Base-by-base conservation (phyloP, 2,113 vertebrate genomes). In the Triplophysa rosa region DNA sequence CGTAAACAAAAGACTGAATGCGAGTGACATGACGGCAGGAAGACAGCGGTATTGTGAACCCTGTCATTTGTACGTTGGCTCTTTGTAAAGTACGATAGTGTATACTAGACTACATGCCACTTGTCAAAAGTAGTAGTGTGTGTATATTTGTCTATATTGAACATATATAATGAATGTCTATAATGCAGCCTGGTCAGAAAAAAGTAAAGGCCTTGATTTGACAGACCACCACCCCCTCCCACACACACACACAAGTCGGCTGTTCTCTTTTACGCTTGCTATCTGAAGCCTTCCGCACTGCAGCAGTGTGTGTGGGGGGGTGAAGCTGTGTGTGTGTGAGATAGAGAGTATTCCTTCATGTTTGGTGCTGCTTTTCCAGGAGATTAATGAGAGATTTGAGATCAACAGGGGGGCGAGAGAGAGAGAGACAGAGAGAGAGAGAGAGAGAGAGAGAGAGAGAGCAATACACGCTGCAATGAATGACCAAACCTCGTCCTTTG, bases 371-470 rank as follows among this genome's bases (percentile, higher is more conserved):
- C 47, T 45, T 64, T 70, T 72, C 33, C 23, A 26, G 23, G 69
- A 66, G 78, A 80, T 65, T 77, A 76, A 54, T 76, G 74, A 77
- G 61, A 77, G 62, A 77, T 77, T 77, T 65, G 74, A 77, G 74
- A 77, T 77, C 74, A 77, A 54, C 52, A 21, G 63, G 45, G 68
- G 70, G 33, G 12, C 24, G 42, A 65, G 54, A 10, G n/a, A 23
- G 24, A 29, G 69, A 29, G 42, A 23, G 24, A 37, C 56, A 12
- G 56, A n/a, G 52, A 68, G 17, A 47, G 17, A 77, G 42, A 47
- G 54, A 37, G 17, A 56, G 54, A 82, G 64, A 76, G 21, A 75
- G 23, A 75, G 52, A 69, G 21, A 40, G 14, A 77, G 26, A 79
- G 67, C 58, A 23, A 70, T 40, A 78, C 29, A 80, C 64, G 0